Conservation (phyloP, 2,888 invertebrate genomes). For the Trachelus iudaicus region DNA sequence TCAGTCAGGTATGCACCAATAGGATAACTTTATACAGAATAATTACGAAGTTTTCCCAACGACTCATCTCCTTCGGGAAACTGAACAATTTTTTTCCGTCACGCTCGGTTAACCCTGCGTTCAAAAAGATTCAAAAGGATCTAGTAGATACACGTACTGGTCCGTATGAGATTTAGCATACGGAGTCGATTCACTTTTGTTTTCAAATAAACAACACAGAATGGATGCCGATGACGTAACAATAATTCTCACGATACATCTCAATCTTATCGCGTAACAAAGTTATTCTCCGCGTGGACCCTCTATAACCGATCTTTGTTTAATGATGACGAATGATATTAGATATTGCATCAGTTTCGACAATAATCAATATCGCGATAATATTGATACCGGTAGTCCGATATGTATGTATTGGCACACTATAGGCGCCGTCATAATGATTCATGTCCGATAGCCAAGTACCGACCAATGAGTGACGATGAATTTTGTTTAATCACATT, state of each 20-base stretch:
- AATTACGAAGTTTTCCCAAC: not conserved
- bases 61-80: not conserved
- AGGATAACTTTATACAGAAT: not conserved
- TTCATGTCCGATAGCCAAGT: not conserved
- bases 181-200: not conserved
- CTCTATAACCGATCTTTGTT: not conserved
- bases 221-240: not conserved
- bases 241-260: not conserved
- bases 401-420: not conserved
- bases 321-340: conserved; percentile 18
- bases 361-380: not conserved
- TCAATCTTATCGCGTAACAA: not conserved
- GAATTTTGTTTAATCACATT: not conserved
- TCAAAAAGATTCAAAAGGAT: not conserved
- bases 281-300: not conserved
- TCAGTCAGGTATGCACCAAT: not conserved
- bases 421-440: not conserved
- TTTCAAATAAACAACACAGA: not conserved
- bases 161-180: not conserved
- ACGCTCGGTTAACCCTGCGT: not conserved
- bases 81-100: conserved; percentile 13
- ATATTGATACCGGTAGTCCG: not conserved
- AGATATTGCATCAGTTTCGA: not conserved
- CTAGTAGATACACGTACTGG: not conserved
- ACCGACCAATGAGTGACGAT: not conserved